Evolutionary conservation across 2,797 vertebrate genomes (phyloP).

Genomic region (Phalanger gymnotis): DNA sequence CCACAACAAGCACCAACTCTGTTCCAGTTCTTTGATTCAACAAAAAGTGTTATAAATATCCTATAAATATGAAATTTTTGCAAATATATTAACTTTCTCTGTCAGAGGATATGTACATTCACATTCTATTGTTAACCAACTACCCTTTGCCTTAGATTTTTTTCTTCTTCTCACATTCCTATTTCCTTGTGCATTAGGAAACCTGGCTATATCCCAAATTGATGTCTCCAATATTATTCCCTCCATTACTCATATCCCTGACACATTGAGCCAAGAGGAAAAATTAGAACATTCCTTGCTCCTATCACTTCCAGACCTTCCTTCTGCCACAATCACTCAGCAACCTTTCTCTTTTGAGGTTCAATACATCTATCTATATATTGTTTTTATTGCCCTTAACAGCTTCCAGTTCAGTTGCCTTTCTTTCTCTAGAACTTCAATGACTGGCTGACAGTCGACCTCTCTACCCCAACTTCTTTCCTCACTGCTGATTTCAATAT

Average conservation of each 20-base stretch:
- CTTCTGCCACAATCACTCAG: neutral
- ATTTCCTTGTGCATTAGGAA: neutral
- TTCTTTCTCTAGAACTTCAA: conserved; percentile 1
- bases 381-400: neutral
- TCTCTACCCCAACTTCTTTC: neutral
- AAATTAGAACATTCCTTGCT: neutral
- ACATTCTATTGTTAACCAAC: neutral
- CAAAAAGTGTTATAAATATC: neutral
- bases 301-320: neutral
- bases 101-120: neutral
- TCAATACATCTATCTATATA: neutral
- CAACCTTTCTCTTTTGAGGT: neutral
- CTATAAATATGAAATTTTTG: neutral
- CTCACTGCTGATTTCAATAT: conserved; percentile 17
- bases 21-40: neutral
- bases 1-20: neutral
- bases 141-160: neutral
- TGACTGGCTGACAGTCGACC: conserved; percentile 9
- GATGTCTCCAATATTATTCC: neutral
- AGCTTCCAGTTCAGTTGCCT: neutral
- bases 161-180: neutral
- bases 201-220: neutral
- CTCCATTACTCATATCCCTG: neutral
- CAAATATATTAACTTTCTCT: neutral
- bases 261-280: neutral